Evolutionary conservation across 2,113 vertebrate genomes (phyloP).

Genomic region (Acinonyx jubatus): DNA sequence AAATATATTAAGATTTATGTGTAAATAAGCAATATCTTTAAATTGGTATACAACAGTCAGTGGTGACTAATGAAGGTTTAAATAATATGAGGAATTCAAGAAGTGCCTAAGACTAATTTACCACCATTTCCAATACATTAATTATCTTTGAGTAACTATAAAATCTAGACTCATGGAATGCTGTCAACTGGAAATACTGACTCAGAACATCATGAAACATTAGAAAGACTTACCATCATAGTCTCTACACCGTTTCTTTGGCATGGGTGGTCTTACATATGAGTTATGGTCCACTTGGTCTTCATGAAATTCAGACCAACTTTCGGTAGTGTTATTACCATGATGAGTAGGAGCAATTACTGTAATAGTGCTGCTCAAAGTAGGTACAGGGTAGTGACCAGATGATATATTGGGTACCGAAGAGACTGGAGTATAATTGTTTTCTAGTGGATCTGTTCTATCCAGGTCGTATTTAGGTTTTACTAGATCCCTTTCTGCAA

Average conservation of each 20-base stretch:
- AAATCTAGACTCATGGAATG: slow-evolving; percentile 4
- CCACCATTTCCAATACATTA: slow-evolving; percentile 29
- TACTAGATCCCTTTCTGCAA: slow-evolving; percentile 93
- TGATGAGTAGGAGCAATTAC: slow-evolving; percentile 97
- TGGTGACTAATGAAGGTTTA: background rate
- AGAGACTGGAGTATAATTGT: slow-evolving; percentile 89
- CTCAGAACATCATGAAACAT: background rate
- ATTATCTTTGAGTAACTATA: background rate
- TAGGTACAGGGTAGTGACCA: slow-evolving; percentile 94
- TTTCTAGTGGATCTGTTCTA: slow-evolving; percentile 88
- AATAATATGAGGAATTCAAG: slow-evolving; percentile 28
- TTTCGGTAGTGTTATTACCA: slow-evolving; percentile 95
- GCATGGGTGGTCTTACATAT: slow-evolving; percentile 91
- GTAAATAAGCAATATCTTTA: slow-evolving; percentile 43
- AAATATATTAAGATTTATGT: background rate
- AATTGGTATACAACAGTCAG: background rate
- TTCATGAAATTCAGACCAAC: slow-evolving; percentile 95
- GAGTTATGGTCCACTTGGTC: slow-evolving; percentile 92
- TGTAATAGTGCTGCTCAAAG: slow-evolving; percentile 96
- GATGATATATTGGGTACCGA: slow-evolving; percentile 90
- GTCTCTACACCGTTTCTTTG: slow-evolving; percentile 96
- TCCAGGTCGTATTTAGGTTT: slow-evolving; percentile 96
- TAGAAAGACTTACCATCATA: slow-evolving; percentile 91
- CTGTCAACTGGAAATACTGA: background rate
- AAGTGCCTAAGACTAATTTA: background rate